These are phyloP conservation scores for Anthoscopus minutus DNA, from an alignment of 2,113 vertebrate species.

Conservation along the genomic window DNA sequence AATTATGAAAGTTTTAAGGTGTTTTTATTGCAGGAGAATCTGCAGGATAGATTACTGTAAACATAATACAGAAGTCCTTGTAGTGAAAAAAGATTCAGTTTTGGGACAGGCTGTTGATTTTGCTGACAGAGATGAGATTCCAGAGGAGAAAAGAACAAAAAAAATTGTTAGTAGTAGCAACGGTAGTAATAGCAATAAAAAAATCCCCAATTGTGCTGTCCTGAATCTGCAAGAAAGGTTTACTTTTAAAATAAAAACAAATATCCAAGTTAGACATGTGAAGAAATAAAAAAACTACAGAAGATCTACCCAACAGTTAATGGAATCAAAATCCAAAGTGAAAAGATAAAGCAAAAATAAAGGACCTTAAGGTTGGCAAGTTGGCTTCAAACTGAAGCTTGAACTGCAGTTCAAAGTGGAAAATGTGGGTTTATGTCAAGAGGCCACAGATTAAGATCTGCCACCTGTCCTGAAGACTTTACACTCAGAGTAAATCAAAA, in stretches of 20 bases:
- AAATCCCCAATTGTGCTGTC: not conserved
- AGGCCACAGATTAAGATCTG: conserved; percentile 18
- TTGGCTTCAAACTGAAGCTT: not conserved
- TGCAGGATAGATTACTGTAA: not conserved
- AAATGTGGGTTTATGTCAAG: conserved; percentile 21
- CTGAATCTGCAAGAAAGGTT: not conserved
- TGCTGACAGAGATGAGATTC: not conserved
- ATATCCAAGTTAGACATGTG: not conserved
- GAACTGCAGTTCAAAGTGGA: conserved; percentile 6
- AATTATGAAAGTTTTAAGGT: not conserved
- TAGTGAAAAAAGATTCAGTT: not conserved
- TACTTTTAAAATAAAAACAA: not conserved
- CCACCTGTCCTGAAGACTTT: conserved; percentile 20
- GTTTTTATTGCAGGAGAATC: not conserved
- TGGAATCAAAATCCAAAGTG: not conserved
- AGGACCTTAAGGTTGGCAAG: not conserved
- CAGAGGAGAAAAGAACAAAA: not conserved
- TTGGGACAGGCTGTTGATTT: not conserved
- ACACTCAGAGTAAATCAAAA: not conserved
- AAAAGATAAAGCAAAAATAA: not conserved
- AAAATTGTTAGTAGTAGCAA: not conserved
- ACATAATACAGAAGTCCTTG: not conserved
- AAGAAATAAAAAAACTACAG: not conserved
- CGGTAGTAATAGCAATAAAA: not conserved
- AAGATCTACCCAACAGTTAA: not conserved